These are phyloP conservation scores for Stenopsyche tienmushanensis DNA, from an alignment of 1,140 invertebrate species.

Conservation along the genomic window DNA sequence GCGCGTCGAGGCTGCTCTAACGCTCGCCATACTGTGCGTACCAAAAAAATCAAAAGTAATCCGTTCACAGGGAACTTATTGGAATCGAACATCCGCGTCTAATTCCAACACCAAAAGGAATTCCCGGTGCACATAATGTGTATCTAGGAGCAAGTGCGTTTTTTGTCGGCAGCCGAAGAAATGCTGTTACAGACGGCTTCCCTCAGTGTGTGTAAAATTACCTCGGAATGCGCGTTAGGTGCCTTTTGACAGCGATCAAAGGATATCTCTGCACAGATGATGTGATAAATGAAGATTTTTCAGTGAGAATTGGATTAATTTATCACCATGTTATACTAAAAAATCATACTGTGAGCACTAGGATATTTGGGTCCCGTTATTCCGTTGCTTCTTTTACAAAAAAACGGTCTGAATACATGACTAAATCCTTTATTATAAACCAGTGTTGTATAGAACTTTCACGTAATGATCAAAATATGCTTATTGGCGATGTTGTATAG, in stretches of 20 bases:
- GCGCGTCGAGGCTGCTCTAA: constrained; percentile 34
- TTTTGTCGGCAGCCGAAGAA: background rate
- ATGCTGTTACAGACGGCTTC: background rate
- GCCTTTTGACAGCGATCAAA: background rate
- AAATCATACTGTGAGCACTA: too few species aligned
- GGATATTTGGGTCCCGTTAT: too few species aligned
- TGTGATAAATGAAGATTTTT: background rate
- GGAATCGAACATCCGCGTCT: constrained; percentile 37
- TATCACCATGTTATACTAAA: background rate
- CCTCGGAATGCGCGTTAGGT: constrained; percentile 15
- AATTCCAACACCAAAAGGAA: constrained; percentile 38
- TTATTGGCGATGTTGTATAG: too few species aligned
- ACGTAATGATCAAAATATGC: too few species aligned
- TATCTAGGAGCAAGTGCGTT: constrained; percentile 26
- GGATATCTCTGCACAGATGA: background rate
- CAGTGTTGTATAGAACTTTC: too few species aligned
- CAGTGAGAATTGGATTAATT: background rate
- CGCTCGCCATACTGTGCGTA: too few species aligned
- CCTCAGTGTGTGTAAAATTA: constrained; percentile 5
- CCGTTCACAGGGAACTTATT: constrained; percentile 38
- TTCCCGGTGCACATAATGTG: constrained; percentile 12
- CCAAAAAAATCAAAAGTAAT: constrained; percentile 34
- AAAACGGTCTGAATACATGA: too few species aligned
- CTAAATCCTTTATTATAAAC: too few species aligned
- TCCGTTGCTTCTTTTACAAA: too few species aligned